These are phyloP conservation scores for Gorsachius goisagi DNA, from an alignment of 2,113 vertebrate species.

Conservation along the genomic window DNA sequence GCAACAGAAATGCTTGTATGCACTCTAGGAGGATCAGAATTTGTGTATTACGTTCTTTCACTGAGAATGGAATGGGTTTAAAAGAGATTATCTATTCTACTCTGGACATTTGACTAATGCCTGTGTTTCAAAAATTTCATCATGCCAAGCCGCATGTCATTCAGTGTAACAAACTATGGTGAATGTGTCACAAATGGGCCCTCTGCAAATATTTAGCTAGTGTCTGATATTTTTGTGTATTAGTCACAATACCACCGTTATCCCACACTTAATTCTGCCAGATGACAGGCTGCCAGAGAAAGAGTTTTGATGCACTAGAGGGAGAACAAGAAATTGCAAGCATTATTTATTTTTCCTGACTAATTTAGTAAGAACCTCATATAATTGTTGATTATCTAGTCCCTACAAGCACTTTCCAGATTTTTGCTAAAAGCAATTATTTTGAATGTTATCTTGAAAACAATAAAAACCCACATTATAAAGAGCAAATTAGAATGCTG, in stretches of 20 bases:
- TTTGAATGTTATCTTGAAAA: not conserved
- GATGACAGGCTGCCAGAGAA: not conserved
- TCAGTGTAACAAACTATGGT: not conserved
- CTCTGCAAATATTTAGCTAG: not conserved
- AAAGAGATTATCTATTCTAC: not conserved
- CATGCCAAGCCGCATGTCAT: not conserved
- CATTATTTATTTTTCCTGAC: not conserved
- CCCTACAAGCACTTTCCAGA: not conserved
- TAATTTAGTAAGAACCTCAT: not conserved
- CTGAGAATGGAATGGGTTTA: not conserved
- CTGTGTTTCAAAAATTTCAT: accelerated
- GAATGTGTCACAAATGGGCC: not conserved
- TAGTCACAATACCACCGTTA: not conserved
- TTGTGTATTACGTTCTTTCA: not conserved
- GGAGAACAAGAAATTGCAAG: not conserved
- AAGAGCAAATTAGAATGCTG: not conserved
- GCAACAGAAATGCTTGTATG: not conserved
- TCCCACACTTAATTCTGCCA: not conserved
- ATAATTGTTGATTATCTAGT: not conserved
- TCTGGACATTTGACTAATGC: not conserved
- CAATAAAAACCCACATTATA: not conserved
- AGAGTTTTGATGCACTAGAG: not conserved
- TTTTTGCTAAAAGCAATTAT: not conserved
- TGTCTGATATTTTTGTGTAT: not conserved
- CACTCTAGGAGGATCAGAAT: not conserved